Conservation (phyloP, 2,113 vertebrate genomes). For the Rhipidura dahli region DNA sequence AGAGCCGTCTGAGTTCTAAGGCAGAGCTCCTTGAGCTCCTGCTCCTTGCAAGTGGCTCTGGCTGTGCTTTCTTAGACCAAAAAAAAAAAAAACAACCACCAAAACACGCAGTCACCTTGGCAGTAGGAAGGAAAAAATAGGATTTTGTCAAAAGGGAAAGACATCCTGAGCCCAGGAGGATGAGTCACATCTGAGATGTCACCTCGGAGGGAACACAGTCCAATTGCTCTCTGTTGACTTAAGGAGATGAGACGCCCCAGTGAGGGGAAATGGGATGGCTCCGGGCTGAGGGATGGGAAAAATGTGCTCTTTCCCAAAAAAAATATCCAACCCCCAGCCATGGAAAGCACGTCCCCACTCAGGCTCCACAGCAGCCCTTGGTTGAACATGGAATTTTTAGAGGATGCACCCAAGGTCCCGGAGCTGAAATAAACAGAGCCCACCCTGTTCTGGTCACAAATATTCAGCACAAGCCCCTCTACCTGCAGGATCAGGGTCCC, state of each 20-base stretch:
- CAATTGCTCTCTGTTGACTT: background rate
- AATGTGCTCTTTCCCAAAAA: background rate
- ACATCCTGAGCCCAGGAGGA: background rate
- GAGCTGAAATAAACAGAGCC: background rate
- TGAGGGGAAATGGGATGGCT: background rate
- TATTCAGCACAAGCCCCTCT: fast-evolving
- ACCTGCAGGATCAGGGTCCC: background rate
- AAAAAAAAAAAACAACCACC: too few species aligned
- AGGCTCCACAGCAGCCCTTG: background rate
- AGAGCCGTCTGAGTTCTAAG: background rate
- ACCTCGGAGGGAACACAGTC: background rate
- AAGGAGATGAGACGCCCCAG: background rate
- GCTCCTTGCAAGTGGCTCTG: background rate
- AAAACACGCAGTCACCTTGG: background rate
- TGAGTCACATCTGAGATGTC: conserved; percentile 6
- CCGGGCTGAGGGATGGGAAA: background rate
- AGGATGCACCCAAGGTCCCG: background rate
- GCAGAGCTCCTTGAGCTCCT: background rate
- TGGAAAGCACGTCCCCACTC: background rate
- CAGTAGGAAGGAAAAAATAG: background rate
- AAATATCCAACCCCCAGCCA: background rate
- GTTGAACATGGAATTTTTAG: background rate
- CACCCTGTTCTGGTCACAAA: background rate
- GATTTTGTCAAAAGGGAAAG: background rate
- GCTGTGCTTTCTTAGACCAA: background rate